phyloP scores from a whole-genome alignment of 2,797 vertebrate species.

The Enteromius treurensis region DNA sequence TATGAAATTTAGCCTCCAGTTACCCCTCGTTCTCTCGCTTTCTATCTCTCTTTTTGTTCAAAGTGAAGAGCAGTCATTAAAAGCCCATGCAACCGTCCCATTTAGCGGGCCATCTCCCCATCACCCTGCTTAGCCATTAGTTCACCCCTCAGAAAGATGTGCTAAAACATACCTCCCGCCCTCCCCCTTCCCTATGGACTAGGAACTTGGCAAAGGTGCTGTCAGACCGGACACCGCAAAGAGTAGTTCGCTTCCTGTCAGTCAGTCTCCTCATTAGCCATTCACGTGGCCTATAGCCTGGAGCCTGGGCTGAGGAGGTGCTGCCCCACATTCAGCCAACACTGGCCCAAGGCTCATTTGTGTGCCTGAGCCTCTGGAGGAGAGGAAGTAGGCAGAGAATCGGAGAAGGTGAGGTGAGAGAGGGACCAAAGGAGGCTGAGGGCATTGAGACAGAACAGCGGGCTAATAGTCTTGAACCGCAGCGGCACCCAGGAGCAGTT shows the following conservation, averaged over 20 bases:
- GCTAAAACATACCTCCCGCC: conserved; percentile 36
- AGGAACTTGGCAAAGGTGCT: conserved; percentile 49
- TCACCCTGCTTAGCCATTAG: conserved; percentile 40
- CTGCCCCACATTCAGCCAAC: conserved; percentile 75
- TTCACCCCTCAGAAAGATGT: conserved; percentile 24
- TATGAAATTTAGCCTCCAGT: not conserved
- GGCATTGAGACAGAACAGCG: conserved; percentile 55
- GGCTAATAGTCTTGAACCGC: conserved; percentile 67
- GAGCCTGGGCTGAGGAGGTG: conserved; percentile 62
- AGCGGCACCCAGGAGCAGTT: conserved; percentile 48
- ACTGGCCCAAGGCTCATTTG: conserved; percentile 72
- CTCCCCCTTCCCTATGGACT: conserved; percentile 35
- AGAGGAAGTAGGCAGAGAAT: conserved; percentile 59
- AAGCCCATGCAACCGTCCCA: conserved; percentile 25
- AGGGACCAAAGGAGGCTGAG: conserved; percentile 38
- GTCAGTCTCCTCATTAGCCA: conserved; percentile 45
- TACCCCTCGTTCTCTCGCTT: not conserved
- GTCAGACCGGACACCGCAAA: conserved; percentile 2
- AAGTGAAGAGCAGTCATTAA: conserved; percentile 36
- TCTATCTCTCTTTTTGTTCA: conserved; percentile 25
- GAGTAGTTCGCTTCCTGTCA: conserved; percentile 16
- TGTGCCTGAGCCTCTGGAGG: conserved; percentile 71
- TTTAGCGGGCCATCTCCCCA: conserved; percentile 25
- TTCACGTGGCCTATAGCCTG: conserved; percentile 57
- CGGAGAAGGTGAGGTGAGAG: conserved; percentile 54